Conservation (phyloP, 2,797 vertebrate species). For the Rachycentron canadum region DNA sequence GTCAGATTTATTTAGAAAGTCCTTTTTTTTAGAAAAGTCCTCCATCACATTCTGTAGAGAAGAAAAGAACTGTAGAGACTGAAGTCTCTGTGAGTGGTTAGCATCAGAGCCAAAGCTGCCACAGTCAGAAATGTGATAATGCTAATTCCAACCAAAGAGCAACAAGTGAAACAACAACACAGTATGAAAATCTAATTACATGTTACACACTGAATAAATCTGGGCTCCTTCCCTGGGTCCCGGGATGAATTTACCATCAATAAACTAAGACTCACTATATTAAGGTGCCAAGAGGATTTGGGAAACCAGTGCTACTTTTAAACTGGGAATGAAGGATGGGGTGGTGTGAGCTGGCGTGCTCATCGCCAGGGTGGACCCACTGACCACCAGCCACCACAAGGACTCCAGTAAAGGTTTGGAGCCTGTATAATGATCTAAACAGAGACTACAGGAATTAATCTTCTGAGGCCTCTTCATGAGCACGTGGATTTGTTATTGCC, state of each 20-base stretch:
- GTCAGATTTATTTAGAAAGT: slow-evolving; percentile 50
- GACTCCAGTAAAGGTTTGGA: slow-evolving; percentile 55
- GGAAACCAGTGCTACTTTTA: slow-evolving; percentile 76
- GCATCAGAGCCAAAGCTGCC: slow-evolving; percentile 3
- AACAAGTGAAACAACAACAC: slow-evolving; percentile 22
- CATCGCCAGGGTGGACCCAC: slow-evolving; percentile 74
- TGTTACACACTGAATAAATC: slow-evolving; percentile 35
- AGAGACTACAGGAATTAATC: slow-evolving; percentile 61
- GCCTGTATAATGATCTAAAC: slow-evolving; percentile 60
- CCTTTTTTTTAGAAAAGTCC: slow-evolving; percentile 12
- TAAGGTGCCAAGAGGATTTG: slow-evolving; percentile 70
- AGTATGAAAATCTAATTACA: slow-evolving; percentile 58
- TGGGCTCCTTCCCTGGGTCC: slow-evolving; percentile 31
- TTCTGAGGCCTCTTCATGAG: slow-evolving; percentile 56
- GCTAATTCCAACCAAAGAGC: slow-evolving; percentile 40
- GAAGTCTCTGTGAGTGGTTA: slow-evolving; percentile 1
- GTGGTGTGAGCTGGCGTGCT: slow-evolving; percentile 70
- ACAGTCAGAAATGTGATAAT: slow-evolving; percentile 19
- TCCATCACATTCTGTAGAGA: slow-evolving; percentile 8
- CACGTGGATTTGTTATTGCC: slow-evolving; percentile 56
- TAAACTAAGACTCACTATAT: slow-evolving; percentile 56
- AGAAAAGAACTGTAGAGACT: background rate
- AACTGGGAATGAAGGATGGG: slow-evolving; percentile 59
- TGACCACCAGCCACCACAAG: slow-evolving; percentile 76
- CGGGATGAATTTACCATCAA: slow-evolving; percentile 56